A percentile compares a stretch with the other conserved stretches of the same genome.
phyloP scores from a whole-genome alignment of 2,797 vertebrate genomes.

The Oceanodroma leucorhoa region DNA sequence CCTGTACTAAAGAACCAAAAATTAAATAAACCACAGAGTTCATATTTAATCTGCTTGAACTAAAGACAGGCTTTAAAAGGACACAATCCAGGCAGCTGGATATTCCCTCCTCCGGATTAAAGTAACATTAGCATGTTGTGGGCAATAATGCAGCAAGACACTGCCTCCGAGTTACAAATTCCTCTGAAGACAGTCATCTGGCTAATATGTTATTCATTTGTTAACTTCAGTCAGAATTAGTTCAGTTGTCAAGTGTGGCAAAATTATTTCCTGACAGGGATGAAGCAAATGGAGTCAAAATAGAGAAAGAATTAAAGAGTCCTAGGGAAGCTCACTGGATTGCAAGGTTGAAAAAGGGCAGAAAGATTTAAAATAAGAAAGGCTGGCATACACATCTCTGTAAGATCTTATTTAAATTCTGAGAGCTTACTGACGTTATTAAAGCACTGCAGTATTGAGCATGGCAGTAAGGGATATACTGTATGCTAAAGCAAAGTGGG shows the following conservation, averaged over 20 bases:
- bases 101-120: background rate
- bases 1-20: background rate
- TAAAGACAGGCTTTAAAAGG: background rate
- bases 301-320: background rate
- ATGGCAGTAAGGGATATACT: background rate
- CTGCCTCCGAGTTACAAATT: background rate
- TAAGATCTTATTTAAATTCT: background rate
- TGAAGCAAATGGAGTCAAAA: background rate
- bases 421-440: background rate
- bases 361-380: background rate
- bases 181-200: background rate
- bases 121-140: background rate
- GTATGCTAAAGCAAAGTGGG: background rate
- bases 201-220: background rate
- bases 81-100: background rate
- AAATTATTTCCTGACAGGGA: background rate
- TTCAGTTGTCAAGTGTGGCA: background rate
- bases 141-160: background rate
- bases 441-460: background rate
- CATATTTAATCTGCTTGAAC: background rate
- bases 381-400: rapidly evolving
- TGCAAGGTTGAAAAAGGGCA: background rate
- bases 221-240: background rate
- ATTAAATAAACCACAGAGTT: background rate
- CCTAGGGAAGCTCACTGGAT: background rate